Base-by-base conservation (phyloP, 2,888 invertebrate species). In the Prosopocoilus inquinatus region DNA sequence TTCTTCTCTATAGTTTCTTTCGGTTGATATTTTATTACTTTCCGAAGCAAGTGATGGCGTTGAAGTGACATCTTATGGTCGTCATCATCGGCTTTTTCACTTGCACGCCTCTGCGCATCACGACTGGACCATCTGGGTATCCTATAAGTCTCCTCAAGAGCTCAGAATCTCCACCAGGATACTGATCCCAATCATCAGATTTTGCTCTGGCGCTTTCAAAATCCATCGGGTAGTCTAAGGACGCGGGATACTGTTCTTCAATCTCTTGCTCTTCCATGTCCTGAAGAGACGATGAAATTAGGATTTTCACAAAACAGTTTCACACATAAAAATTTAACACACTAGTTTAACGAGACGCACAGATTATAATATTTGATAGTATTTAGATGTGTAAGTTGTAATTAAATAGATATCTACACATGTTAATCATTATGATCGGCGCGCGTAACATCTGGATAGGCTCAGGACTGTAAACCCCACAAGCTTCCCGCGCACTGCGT, bases 21-120 rank as follows among this genome's bases (percentile, higher is more conserved):
- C 20, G 5, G 20, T 28, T 28, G 20, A 28, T 28, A 7, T 28
- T 28, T 28, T 7, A 28, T 47, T n/a, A 47, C 38, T 45, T 50
- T 51, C 61, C 61, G 46, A 63, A 64, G 52, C 64, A 64, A 7
- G 62, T 62, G 34, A 64, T 62, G 2, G 64, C 61, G 49, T 64
- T 63, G 55, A 64, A 59, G 56, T 61, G 58, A 52, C 64, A 64
- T 45, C 58, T 41, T 13, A 41, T 41, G 41, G 20, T 28, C 5
- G 20, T 28, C 20, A 28, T 28, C 20, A 28, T 28, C 20, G 20
- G 20, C 7, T 28, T 28, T 28, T 28, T 28, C 3, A 28, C 20
- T 28, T 28, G 20, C 20, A 28, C 20, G 20, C 20, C 20, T 28
- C 20, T 28, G 20, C 20, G 20, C 20, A 28, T 28, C 20, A 28